phyloP scores from a whole-genome alignment of 2,797 vertebrate species.

The Tympanoctomys barrerae region DNA sequence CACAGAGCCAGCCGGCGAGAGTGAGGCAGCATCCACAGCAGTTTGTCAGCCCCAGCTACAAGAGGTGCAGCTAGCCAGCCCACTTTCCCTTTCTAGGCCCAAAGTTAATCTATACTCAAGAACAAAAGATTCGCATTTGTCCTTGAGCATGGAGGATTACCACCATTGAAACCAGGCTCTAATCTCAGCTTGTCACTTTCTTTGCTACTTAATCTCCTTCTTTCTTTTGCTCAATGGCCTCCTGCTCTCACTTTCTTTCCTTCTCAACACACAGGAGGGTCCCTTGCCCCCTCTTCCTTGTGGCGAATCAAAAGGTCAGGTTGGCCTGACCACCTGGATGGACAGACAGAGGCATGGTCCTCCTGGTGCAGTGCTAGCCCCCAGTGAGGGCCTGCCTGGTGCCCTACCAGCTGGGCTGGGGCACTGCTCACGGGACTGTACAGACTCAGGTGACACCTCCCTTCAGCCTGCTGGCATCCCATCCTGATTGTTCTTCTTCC shows the following conservation, averaged over 20 bases:
- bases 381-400: constrained; percentile 98
- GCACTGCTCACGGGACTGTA: constrained; percentile 92
- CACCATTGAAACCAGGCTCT: constrained; percentile 92
- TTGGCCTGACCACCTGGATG: constrained; percentile 95
- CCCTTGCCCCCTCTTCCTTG: constrained; percentile 90
- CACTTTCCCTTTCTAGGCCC: constrained; percentile 68
- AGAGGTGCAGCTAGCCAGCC: constrained; percentile 42
- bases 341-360: constrained; percentile 89
- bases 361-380: constrained; percentile 93
- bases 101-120: constrained; percentile 91
- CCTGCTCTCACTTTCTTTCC: constrained; percentile 94
- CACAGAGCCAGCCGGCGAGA: rapidly evolving
- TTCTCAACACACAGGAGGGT: constrained; percentile 88
- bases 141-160: constrained; percentile 95
- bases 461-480: constrained; percentile 92
- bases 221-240: constrained; percentile 93
- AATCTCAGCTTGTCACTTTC: constrained; percentile 95
- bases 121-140: constrained; percentile 95
- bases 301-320: constrained; percentile 94
- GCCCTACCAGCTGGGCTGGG: constrained; percentile 92
- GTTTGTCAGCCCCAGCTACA: neutral
- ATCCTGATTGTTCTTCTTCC: constrained; percentile 90
- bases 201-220: constrained; percentile 96
- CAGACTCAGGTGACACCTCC: constrained; percentile 92
- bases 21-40: neutral